Percentiles rank a stretch among this genome's conserved stretches.
phyloP scores from a whole-genome alignment of 2,797 vertebrate genomes.

The Threskiornis aethiopicus region DNA sequence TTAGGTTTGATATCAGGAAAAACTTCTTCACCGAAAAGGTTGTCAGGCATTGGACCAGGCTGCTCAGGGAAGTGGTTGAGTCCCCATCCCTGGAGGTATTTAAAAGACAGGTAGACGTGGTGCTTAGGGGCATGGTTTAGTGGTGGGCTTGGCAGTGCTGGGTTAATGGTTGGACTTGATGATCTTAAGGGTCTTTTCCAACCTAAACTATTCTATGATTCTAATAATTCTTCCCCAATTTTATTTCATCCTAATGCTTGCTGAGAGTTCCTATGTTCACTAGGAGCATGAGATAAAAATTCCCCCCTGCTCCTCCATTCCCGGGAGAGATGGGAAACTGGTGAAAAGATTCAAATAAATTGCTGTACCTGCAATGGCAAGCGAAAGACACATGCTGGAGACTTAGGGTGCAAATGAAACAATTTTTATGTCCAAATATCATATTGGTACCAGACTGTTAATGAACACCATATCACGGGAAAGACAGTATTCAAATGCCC shows the following conservation, averaged over 20 bases:
- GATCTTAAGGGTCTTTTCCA: neutral
- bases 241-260: neutral
- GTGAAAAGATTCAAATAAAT: neutral
- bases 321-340: neutral
- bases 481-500: neutral
- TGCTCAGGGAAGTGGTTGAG: neutral
- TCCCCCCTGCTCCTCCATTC: fast-evolving
- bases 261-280: neutral
- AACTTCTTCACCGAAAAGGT: neutral
- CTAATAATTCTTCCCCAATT: neutral
- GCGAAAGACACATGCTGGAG: neutral
- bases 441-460: neutral
- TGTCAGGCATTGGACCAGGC: neutral
- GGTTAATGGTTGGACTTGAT: fast-evolving
- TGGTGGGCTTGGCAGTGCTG: neutral
- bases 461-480: neutral
- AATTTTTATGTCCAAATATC: neutral
- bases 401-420: neutral
- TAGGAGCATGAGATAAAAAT: neutral
- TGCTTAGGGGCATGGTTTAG: neutral
- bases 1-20: neutral
- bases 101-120: fast-evolving
- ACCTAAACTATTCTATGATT: neutral
- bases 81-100: neutral
- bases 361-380: neutral